These are phyloP conservation scores for Anguilla rostrata DNA, from an alignment of 2,113 vertebrate genomes.

Conservation along the genomic window DNA sequence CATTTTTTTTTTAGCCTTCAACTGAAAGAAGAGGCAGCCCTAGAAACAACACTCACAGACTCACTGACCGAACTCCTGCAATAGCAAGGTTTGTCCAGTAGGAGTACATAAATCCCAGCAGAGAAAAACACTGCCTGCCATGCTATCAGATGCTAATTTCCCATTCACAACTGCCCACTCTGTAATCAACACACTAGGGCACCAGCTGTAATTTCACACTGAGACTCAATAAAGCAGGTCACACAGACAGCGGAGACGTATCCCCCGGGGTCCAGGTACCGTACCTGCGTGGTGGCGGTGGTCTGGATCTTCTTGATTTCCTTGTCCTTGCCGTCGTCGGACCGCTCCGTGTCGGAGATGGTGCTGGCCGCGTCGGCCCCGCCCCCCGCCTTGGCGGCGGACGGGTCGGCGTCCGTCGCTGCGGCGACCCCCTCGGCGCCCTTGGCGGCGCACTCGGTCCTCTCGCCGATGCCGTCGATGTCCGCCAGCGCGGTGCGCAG, in stretches of 20 bases:
- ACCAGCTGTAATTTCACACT: neutral
- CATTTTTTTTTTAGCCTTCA: neutral
- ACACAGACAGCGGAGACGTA: neutral
- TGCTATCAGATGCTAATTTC: neutral
- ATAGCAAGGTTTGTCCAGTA: neutral
- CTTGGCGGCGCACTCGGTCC: constrained; percentile 63
- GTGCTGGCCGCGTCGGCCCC: constrained; percentile 75
- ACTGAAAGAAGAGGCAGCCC: neutral
- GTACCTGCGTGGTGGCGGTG: constrained; percentile 90
- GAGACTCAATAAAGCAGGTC: neutral
- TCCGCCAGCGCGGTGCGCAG: constrained; percentile 59
- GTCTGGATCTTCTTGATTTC: constrained; percentile 96
- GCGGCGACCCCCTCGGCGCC: constrained; percentile 62
- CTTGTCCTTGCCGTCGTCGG: constrained; percentile 94
- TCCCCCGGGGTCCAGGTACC: no score
- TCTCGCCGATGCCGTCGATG: constrained; percentile 68
- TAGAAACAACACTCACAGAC: neutral
- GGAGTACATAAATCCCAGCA: neutral
- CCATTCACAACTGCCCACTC: neutral
- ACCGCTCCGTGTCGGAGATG: constrained; percentile 88
- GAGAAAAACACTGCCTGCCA: neutral
- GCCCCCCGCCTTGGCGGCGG: constrained; percentile 73
- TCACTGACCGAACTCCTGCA: neutral
- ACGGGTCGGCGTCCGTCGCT: constrained; percentile 71
- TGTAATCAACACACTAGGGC: neutral